phyloP scores from a whole-genome alignment of 2,113 vertebrate species.

The Garra rufa region DNA sequence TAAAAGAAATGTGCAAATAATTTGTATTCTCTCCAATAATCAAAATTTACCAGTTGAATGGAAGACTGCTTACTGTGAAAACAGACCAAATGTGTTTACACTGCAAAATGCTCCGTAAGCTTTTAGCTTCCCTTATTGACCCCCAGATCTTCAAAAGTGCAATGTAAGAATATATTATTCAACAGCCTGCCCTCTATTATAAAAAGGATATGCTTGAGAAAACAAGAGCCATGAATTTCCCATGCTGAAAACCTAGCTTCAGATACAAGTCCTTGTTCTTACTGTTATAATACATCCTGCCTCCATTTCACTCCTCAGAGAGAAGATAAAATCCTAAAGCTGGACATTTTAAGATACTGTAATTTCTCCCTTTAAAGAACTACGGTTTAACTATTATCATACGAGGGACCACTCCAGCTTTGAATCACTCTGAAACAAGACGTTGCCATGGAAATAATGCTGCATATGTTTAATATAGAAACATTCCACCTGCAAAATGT shows the following conservation, averaged over 20 bases:
- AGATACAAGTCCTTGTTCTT: neutral
- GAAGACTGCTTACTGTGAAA: slow-evolving; percentile 13
- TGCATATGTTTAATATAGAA: slow-evolving; percentile 64
- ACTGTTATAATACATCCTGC: neutral
- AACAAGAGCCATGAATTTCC: slow-evolving; percentile 31
- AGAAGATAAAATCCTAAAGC: neutral
- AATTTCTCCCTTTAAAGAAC: slow-evolving; percentile 15
- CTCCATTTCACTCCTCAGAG: neutral
- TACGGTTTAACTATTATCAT: slow-evolving; percentile 24
- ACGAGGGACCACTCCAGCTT: slow-evolving; percentile 46
- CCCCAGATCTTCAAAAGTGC: slow-evolving; percentile 41
- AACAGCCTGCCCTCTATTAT: slow-evolving; percentile 39
- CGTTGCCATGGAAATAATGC: slow-evolving; percentile 65
- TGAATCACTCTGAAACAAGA: slow-evolving; percentile 57
- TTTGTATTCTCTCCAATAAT: slow-evolving; percentile 23
- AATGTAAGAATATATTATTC: slow-evolving; percentile 54
- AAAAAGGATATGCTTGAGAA: slow-evolving; percentile 43
- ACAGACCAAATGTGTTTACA: slow-evolving; percentile 31
- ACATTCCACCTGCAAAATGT: slow-evolving; percentile 63
- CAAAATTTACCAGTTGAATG: neutral
- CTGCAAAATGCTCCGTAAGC: slow-evolving; percentile 30
- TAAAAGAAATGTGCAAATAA: slow-evolving; percentile 18
- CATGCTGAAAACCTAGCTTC: neutral
- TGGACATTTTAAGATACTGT: slow-evolving; percentile 32
- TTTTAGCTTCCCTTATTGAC: slow-evolving; percentile 30